Evolutionary conservation across 2,113 vertebrate species (phyloP).

Genomic region (Macaca mulatta): DNA sequence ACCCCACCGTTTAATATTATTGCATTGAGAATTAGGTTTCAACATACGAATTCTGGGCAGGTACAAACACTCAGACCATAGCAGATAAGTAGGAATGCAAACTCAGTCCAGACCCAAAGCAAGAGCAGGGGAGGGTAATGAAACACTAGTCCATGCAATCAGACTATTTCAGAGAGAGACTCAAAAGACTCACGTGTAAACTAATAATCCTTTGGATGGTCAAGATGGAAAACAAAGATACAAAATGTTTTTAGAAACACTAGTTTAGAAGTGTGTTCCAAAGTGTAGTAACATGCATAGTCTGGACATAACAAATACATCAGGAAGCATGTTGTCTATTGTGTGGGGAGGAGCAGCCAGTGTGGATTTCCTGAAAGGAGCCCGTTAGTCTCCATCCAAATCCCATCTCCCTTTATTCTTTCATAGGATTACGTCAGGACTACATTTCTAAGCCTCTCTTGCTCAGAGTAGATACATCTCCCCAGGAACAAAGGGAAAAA

Average conservation of each 20-base stretch:
- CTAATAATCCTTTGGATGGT: not conserved
- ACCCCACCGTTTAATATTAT: not conserved
- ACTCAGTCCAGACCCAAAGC: not conserved
- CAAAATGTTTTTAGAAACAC: not conserved
- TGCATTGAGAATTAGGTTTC: not conserved
- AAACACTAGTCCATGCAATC: not conserved
- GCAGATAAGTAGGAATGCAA: not conserved
- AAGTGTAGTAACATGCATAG: not conserved
- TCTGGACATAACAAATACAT: not conserved
- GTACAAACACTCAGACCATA: too few species aligned
- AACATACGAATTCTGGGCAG: rapidly evolving
- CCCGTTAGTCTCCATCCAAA: rapidly evolving
- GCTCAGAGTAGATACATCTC: too few species aligned
- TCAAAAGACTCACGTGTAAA: not conserved
- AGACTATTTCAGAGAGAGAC: not conserved
- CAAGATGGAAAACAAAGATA: not conserved
- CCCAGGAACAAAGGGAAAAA: not conserved
- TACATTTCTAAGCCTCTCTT: not conserved
- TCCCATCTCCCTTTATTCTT: not conserved
- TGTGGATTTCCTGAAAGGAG: not conserved
- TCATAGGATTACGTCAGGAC: rapidly evolving
- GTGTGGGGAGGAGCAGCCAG: too few species aligned
- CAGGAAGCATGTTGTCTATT: rapidly evolving
- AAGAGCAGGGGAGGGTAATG: rapidly evolving
- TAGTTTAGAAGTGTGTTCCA: not conserved